Evolutionary conservation across 2,113 vertebrate genomes (phyloP), one percentile per base, ranked within the genome.

Genomic region (Gasterosteus nipponicus): DNA sequence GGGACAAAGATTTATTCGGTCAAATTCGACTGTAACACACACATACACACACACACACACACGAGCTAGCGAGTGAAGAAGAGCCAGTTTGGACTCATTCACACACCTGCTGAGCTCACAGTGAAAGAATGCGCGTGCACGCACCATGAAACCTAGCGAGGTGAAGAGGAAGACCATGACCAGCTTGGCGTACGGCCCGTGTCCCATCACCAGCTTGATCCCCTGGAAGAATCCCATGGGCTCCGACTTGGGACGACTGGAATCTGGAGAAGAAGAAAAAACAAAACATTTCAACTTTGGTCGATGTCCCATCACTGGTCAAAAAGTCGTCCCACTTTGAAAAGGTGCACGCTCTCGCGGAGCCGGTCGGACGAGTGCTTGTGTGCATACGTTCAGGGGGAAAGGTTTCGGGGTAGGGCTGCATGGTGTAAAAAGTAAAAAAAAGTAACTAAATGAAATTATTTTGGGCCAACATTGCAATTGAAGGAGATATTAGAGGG

Each of bases 111-210:
- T 2, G 35, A 66, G 7, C 64, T 12, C 39, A 29, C 1, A 7
- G 7, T 9, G 18, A 38, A 67, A 66, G 9, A 14, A 15, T 7
- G 19, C 33, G 22, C 42, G 42, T 59, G n/a, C 53, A 86, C 95
- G 83, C 69, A 99, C 98, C 98, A 98, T 97, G 88, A 99, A 99
- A 31, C 92, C 98, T 80, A 99, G 86, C 0, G 98, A 99, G 63
- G 97, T 98, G 73, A 98, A 99, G 73, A 99, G 96, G 91, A 99
- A 99, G 67, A 93, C 97, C 0, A 94, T 91, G 1, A 99, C 96
- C 70, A 99, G 95, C 68, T 96, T 99, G 89, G 95, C 91, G 2
- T 99, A 99, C 0, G 98, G 96, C 39, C 96, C 90, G 0, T 99
- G 95, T 15, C 96, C 94, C 96, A 98, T 96, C 83, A 99, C 96